phyloP scores from a whole-genome alignment of 2,113 vertebrate genomes.

The Pseudopipra pipra region DNA sequence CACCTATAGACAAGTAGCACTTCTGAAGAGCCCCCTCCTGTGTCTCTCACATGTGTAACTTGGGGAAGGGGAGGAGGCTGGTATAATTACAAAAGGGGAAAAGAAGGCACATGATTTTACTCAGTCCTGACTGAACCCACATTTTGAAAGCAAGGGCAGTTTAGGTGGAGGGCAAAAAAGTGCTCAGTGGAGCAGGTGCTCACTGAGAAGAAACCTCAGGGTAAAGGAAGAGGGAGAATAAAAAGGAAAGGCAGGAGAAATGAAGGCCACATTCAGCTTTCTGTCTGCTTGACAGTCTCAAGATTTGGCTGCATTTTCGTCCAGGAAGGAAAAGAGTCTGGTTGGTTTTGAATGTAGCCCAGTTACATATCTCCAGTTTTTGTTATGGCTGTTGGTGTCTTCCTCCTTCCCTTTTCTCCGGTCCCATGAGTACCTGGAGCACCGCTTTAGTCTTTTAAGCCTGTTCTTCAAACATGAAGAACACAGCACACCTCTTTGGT shows the following conservation, averaged over 20 bases:
- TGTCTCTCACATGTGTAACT: neutral
- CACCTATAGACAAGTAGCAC: constrained; percentile 36
- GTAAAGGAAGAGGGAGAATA: constrained; percentile 62
- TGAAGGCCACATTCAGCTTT: constrained; percentile 77
- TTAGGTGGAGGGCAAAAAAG: constrained; percentile 60
- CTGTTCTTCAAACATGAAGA: constrained; percentile 42
- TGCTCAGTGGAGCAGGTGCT: constrained; percentile 29
- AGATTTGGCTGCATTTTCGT: constrained; percentile 77
- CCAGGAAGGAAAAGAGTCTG: constrained; percentile 74
- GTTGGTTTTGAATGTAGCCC: constrained; percentile 74
- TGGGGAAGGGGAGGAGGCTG: constrained; percentile 62
- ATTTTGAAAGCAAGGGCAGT: constrained; percentile 66
- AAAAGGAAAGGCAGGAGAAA: constrained; percentile 69
- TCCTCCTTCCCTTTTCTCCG: constrained; percentile 74
- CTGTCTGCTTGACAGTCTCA: constrained; percentile 76
- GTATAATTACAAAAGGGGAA: constrained; percentile 71
- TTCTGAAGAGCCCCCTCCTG: constrained; percentile 42
- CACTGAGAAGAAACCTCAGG: constrained; percentile 52
- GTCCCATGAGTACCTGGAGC: constrained; percentile 67
- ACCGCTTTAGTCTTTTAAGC: constrained; percentile 57
- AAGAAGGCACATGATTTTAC: constrained; percentile 84
- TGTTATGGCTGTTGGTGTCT: constrained; percentile 75
- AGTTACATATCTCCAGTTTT: constrained; percentile 83
- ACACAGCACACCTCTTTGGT: constrained; percentile 60
- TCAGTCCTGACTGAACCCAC: constrained; percentile 71